phyloP scores from a whole-genome alignment of 2,797 vertebrate species.

The Sebastes itinus region DNA sequence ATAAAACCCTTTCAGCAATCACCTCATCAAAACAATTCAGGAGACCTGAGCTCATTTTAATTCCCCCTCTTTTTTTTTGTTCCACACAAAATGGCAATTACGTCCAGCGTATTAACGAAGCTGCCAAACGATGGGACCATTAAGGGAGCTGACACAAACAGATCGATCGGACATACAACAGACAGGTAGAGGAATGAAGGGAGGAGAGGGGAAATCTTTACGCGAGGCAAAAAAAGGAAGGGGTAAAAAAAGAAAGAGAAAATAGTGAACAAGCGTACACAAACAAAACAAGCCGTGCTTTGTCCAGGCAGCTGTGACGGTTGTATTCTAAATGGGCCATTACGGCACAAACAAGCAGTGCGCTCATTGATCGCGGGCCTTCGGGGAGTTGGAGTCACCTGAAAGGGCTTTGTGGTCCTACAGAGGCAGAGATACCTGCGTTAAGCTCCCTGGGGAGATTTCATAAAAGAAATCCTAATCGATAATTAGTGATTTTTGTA shows the following conservation, averaged over 20 bases:
- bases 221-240: not conserved
- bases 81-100: slow-evolving; percentile 77
- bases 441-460: slow-evolving; percentile 30
- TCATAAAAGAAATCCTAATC: slow-evolving; percentile 56
- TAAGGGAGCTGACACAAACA: slow-evolving; percentile 75
- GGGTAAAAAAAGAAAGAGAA: slow-evolving; percentile 34
- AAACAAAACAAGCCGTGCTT: slow-evolving; percentile 68
- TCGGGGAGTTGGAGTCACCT: slow-evolving; percentile 57
- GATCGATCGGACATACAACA: slow-evolving; percentile 76
- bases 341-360: slow-evolving; percentile 71
- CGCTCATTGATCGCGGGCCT: slow-evolving; percentile 67
- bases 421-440: slow-evolving; percentile 43
- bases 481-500: slow-evolving; percentile 67
- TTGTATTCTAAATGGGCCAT: slow-evolving; percentile 75
- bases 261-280: slow-evolving; percentile 39
- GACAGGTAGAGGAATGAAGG: slow-evolving; percentile 51
- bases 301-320: slow-evolving; percentile 67
- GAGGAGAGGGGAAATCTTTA: slow-evolving; percentile 49
- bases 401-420: slow-evolving; percentile 48
- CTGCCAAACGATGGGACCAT: slow-evolving; percentile 63
- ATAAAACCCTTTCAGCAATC: slow-evolving; percentile 59
- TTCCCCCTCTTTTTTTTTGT: slow-evolving; percentile 46
- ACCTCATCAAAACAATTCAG: slow-evolving; percentile 78
- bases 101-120: slow-evolving; percentile 71
- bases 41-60: slow-evolving; percentile 69